Base-by-base conservation (phyloP, 1,140 invertebrate species). In the Aphelinus atriplicis region DNA sequence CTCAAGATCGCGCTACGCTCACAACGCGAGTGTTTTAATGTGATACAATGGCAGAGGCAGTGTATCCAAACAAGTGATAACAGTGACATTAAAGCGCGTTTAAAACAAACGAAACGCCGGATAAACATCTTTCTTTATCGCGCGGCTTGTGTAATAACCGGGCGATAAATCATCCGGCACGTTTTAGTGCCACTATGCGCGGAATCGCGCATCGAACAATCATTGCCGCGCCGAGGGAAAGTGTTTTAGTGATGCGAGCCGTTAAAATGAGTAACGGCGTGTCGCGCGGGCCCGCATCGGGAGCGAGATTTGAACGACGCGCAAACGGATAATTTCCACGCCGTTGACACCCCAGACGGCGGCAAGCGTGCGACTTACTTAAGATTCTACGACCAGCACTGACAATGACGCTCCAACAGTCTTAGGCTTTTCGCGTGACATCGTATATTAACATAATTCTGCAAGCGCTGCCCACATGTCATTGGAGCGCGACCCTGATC, bases 261-360 rank as follows among this genome's bases (percentile, higher is more conserved):
- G 64, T 71, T 71, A 67, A 71, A 61, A 70, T 71, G 74, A 71
- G n/a, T 71, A 43, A 76, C 26, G 50, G 57, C 46, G 47, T 1
- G 46, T 55, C 47, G 47, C 50, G 7, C 60, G 60, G 10, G 60
- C 60, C 51, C 55, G 26, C 45, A 45, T 48, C 4, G 2, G 45
- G 45, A 48, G 60, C n/a, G 67, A 26, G 26, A 26, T 26, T 26
- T 26, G 26, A 26, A 26, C 26, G 26, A 26, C 48, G 48, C 50
- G 62, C 60, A 65, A 71, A 70, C 65, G 67, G 60, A 75, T 75
- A 68, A 69, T 75, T 75, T 75, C 73, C 73, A 75, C 66, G 43
- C 69, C 73, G 73, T 75, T 75, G 65, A 62, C 72, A 47, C 46
- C 45, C 68, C 10, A 51, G 67, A 62, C 46, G 3, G 48, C 60